phyloP scores from a whole-genome alignment of 2,888 invertebrate species.

The Scaptomyza tumidula region DNA sequence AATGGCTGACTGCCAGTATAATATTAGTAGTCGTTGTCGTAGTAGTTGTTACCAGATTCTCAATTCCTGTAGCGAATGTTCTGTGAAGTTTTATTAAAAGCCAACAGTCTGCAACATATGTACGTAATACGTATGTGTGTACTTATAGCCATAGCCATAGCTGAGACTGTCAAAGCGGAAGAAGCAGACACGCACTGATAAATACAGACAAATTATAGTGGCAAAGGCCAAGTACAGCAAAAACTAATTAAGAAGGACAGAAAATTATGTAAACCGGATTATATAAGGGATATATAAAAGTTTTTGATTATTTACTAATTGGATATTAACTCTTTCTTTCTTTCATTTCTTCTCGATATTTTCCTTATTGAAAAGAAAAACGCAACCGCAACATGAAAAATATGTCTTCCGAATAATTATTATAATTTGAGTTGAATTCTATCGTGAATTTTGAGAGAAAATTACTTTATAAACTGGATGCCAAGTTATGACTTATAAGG shows the following conservation, averaged over 20 bases:
- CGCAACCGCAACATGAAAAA: too few species aligned
- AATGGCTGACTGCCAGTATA: slow-evolving; percentile 71
- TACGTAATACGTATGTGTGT: slow-evolving; percentile 1
- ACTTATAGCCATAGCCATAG: slow-evolving; percentile 14
- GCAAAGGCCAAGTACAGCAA: slow-evolving; percentile 46
- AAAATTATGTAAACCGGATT: too few species aligned
- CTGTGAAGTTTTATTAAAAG: slow-evolving; percentile 73
- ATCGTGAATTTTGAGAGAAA: too few species aligned
- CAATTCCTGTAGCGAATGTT: slow-evolving; percentile 54
- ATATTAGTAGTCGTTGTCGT: slow-evolving; percentile 48
- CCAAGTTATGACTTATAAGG: too few species aligned
- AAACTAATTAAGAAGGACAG: not conserved
- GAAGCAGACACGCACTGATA: slow-evolving; percentile 62
- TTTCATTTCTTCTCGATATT: too few species aligned
- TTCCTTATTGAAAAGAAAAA: too few species aligned
- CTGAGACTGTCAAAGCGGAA: slow-evolving; percentile 55
- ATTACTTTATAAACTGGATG: too few species aligned
- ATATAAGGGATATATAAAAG: too few species aligned
- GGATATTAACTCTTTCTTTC: too few species aligned
- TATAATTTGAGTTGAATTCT: too few species aligned
- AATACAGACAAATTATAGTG: slow-evolving; percentile 64
- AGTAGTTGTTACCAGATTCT: slow-evolving; percentile 43
- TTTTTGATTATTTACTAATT: too few species aligned
- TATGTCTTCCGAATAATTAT: too few species aligned
- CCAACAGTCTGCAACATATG: slow-evolving; percentile 67